Evolutionary conservation across 2,797 vertebrate genomes (phyloP).

Genomic region (Aldrovandia affinis): DNA sequence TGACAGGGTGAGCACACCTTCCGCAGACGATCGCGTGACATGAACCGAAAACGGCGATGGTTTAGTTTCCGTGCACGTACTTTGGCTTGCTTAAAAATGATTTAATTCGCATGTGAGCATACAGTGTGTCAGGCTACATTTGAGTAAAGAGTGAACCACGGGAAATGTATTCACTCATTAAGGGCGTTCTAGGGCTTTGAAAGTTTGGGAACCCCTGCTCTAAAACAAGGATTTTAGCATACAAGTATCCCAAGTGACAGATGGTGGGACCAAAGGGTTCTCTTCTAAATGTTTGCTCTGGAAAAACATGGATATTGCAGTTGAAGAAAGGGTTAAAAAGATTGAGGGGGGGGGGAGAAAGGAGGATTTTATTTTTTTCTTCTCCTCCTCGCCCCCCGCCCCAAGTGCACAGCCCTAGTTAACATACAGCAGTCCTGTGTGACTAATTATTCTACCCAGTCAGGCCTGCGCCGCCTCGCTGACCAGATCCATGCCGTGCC

Average conservation of each 20-base stretch:
- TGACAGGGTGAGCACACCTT: not conserved
- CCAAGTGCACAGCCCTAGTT: slow-evolving; percentile 56
- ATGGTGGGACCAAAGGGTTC: not conserved
- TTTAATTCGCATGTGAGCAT: not conserved
- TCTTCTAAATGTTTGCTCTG: not conserved
- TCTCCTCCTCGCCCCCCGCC: not conserved
- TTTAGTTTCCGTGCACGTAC: too few species aligned
- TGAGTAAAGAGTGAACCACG: too few species aligned
- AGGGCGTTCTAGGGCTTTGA: not conserved
- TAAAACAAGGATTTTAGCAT: not conserved
- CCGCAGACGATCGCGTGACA: too few species aligned
- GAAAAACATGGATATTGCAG: not conserved
- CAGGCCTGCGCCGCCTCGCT: slow-evolving; percentile 58
- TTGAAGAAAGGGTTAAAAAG: not conserved
- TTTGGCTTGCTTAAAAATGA: too few species aligned
- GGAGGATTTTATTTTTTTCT: too few species aligned
- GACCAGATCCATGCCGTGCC: slow-evolving; percentile 68
- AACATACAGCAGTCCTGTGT: slow-evolving; percentile 73
- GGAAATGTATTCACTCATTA: not conserved
- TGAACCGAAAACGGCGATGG: too few species aligned
- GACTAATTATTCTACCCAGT: slow-evolving; percentile 77
- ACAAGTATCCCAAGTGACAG: not conserved
- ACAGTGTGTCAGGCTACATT: not conserved
- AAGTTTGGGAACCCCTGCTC: not conserved
- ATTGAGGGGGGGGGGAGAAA: not conserved